Base-by-base conservation (phyloP, 2,888 invertebrate genomes). In the Gandaritis pyraliata region DNA sequence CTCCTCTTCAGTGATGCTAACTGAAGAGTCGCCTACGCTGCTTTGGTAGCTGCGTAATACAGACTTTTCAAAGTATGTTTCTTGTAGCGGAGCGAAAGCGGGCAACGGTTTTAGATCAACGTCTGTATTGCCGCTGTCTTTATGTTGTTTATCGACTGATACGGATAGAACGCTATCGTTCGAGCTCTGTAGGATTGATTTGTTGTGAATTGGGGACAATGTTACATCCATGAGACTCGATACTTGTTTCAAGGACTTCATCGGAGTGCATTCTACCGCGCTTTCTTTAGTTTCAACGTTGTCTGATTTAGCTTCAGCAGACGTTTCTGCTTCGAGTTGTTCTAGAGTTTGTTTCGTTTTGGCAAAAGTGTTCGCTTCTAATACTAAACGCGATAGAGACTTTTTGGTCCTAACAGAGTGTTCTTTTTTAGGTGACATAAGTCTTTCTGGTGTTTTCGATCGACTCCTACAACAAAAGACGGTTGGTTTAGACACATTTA, bases 371-470 rank as follows among this genome's bases (percentile, higher is more conserved):
- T 92, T 93, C 4, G 88, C 85, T 80, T 92, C 92, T 45, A 93
- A 66, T 0, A 92, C 92, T 18, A 88, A 75, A 65, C 92, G 81
- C 0, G 90, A 87, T 1, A 93, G 72, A 0, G 92, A 85, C 70
- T 88, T 92, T 57, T 84, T 89, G 55, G 72, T 68, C 61, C 81
- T 81, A 15, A 76, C 74, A 1, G 83, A 72, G 2, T 75, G 76
- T 36, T 89, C 90, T 45, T 77, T 70, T 68, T 82, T 87, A 0
- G 89, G 85, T 1, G 90, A 84, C 75, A 88, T 80, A 1, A 85
- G 61, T 70, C 88, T 90, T 62, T 92, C 92, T 8, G 92, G 92
- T 2, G 92, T 93, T 74, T 87, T 91, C 1, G 90, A 83, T 16
- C 88, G 83, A 69, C 85, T 85, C 59, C 91, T 92, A 70, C 39